A percentile compares a stretch with the other conserved stretches of the same genome.
Conservation (phyloP, 2,797 vertebrate species). For the Melanotaenia parkinsoni region DNA sequence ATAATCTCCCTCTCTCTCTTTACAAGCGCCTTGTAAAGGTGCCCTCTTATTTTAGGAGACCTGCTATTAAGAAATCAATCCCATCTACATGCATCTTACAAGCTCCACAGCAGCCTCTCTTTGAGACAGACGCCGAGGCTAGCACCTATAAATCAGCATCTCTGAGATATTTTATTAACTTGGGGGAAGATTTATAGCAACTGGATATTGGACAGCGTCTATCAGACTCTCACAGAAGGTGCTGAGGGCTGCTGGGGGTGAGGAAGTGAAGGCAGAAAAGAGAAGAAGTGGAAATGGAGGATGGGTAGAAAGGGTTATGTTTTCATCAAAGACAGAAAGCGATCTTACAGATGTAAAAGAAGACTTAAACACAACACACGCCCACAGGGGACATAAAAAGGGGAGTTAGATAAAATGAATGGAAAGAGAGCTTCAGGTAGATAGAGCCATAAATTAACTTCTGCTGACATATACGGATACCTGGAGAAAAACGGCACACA, state of each 20-base stretch:
- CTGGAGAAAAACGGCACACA: slow-evolving; percentile 46
- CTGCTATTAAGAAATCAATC: slow-evolving; percentile 60
- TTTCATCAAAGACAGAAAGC: slow-evolving; percentile 8
- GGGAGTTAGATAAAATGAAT: slow-evolving; percentile 16
- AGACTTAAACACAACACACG: slow-evolving; percentile 3
- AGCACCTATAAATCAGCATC: slow-evolving; percentile 84
- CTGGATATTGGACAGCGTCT: slow-evolving; percentile 60
- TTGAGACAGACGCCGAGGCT: slow-evolving; percentile 50
- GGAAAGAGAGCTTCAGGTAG: slow-evolving; percentile 6
- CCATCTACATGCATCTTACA: slow-evolving; percentile 48
- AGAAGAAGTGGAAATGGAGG: slow-evolving; percentile 17
- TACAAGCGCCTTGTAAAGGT: slow-evolving; percentile 34
- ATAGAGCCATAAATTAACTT: slow-evolving; percentile 48
- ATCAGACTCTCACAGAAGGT: slow-evolving; percentile 50
- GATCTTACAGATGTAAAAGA: not conserved
- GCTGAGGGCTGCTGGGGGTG: slow-evolving; percentile 22
- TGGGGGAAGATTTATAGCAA: slow-evolving; percentile 80
- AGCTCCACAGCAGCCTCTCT: slow-evolving; percentile 32
- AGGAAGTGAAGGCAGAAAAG: slow-evolving; percentile 12
- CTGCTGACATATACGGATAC: slow-evolving; percentile 47
- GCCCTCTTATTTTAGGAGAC: slow-evolving; percentile 45
- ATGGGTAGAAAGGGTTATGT: not conserved
- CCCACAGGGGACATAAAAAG: too few relatives aligned
- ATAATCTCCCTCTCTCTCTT: slow-evolving; percentile 27
- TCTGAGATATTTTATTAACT: slow-evolving; percentile 84